phyloP scores from a whole-genome alignment of 2,113 vertebrate species.

The Toxotes jaculatrix region DNA sequence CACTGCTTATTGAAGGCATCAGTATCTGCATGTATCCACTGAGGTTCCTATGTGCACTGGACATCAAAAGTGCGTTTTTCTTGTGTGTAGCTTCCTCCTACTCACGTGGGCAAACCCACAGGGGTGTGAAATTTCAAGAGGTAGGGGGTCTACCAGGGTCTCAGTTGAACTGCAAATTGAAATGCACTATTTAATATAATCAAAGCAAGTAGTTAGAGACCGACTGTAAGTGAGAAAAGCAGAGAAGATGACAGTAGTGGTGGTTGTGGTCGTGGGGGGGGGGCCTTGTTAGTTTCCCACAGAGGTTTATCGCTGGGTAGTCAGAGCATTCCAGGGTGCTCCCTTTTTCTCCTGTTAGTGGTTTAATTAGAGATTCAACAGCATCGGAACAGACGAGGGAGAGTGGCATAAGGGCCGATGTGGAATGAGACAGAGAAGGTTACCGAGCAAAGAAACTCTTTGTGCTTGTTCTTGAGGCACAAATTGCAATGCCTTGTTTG shows the following conservation, averaged over 20 bases:
- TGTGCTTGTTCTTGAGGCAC: constrained; percentile 59
- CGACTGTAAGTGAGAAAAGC: constrained; percentile 33
- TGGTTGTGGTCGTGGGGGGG: neutral
- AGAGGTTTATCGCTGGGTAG: constrained; percentile 57
- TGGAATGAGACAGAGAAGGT: constrained; percentile 18
- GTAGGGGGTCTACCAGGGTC: constrained; percentile 51
- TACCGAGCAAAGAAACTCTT: constrained; percentile 40
- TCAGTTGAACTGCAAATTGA: constrained; percentile 50
- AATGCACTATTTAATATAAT: constrained; percentile 63
- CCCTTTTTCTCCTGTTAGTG: constrained; percentile 50
- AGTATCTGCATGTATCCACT: constrained; percentile 20
- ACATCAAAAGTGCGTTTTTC: constrained; percentile 23
- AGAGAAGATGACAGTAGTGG: constrained; percentile 7
- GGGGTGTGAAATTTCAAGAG: constrained; percentile 53
- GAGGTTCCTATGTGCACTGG: constrained; percentile 12
- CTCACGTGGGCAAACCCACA: constrained; percentile 22
- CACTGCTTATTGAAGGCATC: constrained; percentile 25
- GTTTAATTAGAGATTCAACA: constrained; percentile 67
- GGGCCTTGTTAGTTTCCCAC: constrained; percentile 55
- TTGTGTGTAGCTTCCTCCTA: constrained; percentile 7
- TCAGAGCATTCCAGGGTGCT: constrained; percentile 59
- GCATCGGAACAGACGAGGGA: constrained; percentile 18
- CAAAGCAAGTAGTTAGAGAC: constrained; percentile 60
- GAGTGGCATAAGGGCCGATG: constrained; percentile 15
- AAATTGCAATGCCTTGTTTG: constrained; percentile 66